Conservation (phyloP, 2,113 vertebrate species). For the rabbit (Oryctolagus cuniculus) region DNA sequence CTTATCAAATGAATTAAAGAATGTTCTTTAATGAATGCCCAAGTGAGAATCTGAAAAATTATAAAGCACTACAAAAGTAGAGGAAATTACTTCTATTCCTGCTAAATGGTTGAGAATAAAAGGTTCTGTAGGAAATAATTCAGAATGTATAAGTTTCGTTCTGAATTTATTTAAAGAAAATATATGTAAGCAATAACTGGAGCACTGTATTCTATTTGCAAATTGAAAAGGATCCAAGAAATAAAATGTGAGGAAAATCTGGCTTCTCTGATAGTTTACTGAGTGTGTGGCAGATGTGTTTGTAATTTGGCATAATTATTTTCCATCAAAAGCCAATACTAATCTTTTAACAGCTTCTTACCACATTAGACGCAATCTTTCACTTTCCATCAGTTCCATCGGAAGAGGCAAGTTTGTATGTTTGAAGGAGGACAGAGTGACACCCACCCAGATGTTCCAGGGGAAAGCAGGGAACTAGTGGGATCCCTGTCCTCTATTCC, state of each 20-base stretch:
- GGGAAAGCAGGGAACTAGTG: background rate
- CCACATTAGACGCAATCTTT: conserved; percentile 50
- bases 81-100: background rate
- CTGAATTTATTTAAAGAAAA: conserved; percentile 65
- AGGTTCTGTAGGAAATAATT: background rate
- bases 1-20: background rate
- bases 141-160: conserved; percentile 44
- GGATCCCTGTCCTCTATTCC: background rate
- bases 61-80: background rate
- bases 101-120: background rate
- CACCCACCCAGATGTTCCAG: conserved; percentile 36
- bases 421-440: conserved; percentile 32
- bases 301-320: conserved; percentile 72
- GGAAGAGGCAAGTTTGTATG: conserved; percentile 49
- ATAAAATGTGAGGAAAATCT: conserved; percentile 58
- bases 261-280: conserved; percentile 63
- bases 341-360: conserved; percentile 77
- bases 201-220: conserved; percentile 55
- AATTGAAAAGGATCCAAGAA: conserved; percentile 59
- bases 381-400: conserved; percentile 65
- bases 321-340: conserved; percentile 67
- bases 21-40: background rate
- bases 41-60: background rate
- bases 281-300: conserved; percentile 72
- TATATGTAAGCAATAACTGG: conserved; percentile 34